Base-by-base conservation (phyloP, 2,888 invertebrate species). In the Parapristionchus giblindavisi region DNA sequence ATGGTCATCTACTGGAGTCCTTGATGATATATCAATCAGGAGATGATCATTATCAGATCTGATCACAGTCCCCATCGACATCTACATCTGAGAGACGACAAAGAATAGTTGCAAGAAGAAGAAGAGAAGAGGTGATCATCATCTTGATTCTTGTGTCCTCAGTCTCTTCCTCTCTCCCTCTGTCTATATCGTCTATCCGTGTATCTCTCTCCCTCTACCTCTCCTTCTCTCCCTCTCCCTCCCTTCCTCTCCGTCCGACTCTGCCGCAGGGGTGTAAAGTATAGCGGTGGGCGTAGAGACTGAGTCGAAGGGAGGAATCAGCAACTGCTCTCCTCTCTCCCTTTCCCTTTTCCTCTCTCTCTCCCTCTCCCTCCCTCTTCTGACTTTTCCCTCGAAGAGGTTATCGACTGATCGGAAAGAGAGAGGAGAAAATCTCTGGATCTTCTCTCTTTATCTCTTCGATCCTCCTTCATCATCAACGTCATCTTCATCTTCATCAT, bases 261-360 rank as follows among this genome's bases (percentile, higher is more conserved):
- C 60, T 36, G 36, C 60, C 61, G 27, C 38, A 65, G 63, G n/a
- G 63, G 63, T 65, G 63, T 65, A 65, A 65, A 65, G 63, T 65
- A 65, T 65, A 65, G 63, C 63, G 63, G 63, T 43, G 63, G 63
- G 63, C 63, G 63, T 65, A 65, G 63, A 17, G 73, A 75, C 66
- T 63, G 76, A 56, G 54, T 51, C 70, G 60, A 52, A 75, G 70
- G 77, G 75, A 70, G 77, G 75, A 63, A 68, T 74, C 72, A 75
- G 77, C 73, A 75, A 73, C 74, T 77, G 75, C 52, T 75, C 72
- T 72, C 51, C 61, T 60, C 75, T 63, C 75, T 72, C 65, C 54
- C 71, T 29, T 32, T 36, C 27, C 63, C 56, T 52, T 63, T 65
- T 61, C 77, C 63, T 54, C 21, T 29, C 48, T 29, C 68, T n/a